Percentiles rank a stretch among this genome's conserved stretches.
These are phyloP conservation scores for Nipponia nippon DNA, from an alignment of 2,113 vertebrate genomes.

Conservation along the genomic window DNA sequence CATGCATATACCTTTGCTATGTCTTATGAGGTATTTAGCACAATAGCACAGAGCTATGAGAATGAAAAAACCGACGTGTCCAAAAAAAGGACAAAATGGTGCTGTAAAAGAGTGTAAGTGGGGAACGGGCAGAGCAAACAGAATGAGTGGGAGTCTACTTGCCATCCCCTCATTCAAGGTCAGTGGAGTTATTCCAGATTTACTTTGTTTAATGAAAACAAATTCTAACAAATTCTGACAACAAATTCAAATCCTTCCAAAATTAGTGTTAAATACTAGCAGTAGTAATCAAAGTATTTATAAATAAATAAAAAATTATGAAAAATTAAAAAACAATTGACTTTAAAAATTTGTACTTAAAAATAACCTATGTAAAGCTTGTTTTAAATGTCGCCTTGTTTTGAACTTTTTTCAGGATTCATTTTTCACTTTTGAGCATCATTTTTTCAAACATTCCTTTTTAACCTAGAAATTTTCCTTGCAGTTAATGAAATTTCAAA, in stretches of 20 bases:
- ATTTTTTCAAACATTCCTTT: background rate
- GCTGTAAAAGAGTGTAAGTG: background rate
- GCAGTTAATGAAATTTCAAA: background rate
- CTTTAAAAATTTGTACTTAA: background rate
- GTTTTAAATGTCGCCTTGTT: background rate
- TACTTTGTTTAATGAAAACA: background rate
- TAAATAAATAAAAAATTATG: background rate
- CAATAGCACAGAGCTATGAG: background rate
- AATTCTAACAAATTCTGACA: background rate
- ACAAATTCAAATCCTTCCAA: background rate
- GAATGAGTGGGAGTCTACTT: background rate
- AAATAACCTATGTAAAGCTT: background rate
- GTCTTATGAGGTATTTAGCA: background rate
- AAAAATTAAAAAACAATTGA: background rate
- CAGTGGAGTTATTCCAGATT: background rate
- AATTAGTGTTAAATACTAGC: background rate
- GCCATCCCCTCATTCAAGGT: background rate
- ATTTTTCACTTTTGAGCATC: background rate
- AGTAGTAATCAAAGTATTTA: background rate
- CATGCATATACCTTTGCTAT: background rate
- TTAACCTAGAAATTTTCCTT: background rate
- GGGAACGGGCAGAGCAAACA: background rate
- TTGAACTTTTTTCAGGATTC: background rate
- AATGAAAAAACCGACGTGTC: background rate
- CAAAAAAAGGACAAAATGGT: fast-evolving